Base-by-base conservation (phyloP, 2,113 vertebrate species). In the Arizona elegans region DNA sequence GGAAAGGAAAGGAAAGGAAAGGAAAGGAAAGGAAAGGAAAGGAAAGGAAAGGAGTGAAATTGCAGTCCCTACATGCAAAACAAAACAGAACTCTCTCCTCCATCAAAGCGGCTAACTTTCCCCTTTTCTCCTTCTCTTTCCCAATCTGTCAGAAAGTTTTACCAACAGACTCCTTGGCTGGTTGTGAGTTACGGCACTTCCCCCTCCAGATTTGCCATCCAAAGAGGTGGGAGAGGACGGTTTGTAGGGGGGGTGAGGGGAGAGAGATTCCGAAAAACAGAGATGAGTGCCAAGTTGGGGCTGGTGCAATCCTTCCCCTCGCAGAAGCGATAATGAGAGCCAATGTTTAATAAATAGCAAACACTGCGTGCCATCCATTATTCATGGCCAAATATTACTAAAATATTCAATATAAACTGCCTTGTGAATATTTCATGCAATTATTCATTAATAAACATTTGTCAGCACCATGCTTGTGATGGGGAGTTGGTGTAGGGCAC, bases 391-490 rank as follows among this genome's bases (percentile, higher is more conserved):
- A 93, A 93, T 93, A 93, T 93, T 93, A 93, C 89, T 93, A 90
- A 93, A 93, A 93, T 93, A 93, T 93, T 93, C 92, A 93, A 55
- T 93, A 93, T 93, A 47, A 47, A 26, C 81, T 13, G 55, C n/a
- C 89, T 93, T 52, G 75, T 93, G 92, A 93, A 93, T 93, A 93
- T 93, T 93, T 93, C 92, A 93, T 93, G 89, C 89, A 93, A 93
- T 93, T 93, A 90, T 90, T 90, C 92, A 93, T 93, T 93, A 93
- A 93, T 93, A 93, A 90, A 86, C 92, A 90, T 93, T 93, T 87
- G 81, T 87, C 81, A 62, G 92, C n/a, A 54, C 55, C 55, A 21
- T 52, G 62, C 38, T 55, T 26, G 88, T 17, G 88, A 90, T 26
- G 70, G 87, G 59, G 87, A 86, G 55, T 6, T 53, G 70, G 58